Evolutionary conservation across 1,140 invertebrate genomes (phyloP).

Genomic region (Bactericera cockerelli): DNA sequence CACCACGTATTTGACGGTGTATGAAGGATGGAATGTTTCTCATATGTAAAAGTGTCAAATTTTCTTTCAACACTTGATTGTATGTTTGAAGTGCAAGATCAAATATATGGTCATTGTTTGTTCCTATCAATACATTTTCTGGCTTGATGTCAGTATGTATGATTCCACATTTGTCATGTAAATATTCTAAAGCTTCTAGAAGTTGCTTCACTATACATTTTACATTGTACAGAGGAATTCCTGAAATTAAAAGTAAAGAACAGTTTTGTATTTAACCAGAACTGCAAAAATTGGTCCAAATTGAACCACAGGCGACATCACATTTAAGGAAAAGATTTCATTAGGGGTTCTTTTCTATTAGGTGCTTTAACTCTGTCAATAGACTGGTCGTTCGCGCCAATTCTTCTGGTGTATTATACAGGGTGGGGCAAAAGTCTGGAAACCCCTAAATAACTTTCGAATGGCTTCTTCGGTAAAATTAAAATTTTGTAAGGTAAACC

Average conservation of each 20-base stretch:
- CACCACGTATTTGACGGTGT: neutral
- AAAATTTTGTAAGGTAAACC: too few relatives aligned
- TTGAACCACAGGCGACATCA: too few relatives aligned
- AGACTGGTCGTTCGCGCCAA: too few relatives aligned
- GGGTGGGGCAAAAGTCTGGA: too few relatives aligned
- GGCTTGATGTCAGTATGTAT: slow-evolving; percentile 65
- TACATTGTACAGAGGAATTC: slow-evolving; percentile 49
- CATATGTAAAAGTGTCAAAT: slow-evolving; percentile 24
- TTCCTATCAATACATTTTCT: slow-evolving; percentile 52
- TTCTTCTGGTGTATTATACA: too few relatives aligned
- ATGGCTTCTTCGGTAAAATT: too few relatives aligned
- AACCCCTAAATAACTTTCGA: too few relatives aligned
- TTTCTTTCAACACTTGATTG: slow-evolving; percentile 36
- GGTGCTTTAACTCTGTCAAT: too few relatives aligned
- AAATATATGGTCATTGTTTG: slow-evolving; percentile 39
- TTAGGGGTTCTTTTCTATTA: too few relatives aligned
- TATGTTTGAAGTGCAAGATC: slow-evolving; percentile 40
- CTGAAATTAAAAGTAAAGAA: slow-evolving; percentile 23
- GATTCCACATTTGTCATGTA: slow-evolving; percentile 51
- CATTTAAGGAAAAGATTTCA: too few relatives aligned
- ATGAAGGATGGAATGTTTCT: slow-evolving; percentile 33
- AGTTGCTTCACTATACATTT: slow-evolving; percentile 50
- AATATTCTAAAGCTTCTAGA: slow-evolving; percentile 47
- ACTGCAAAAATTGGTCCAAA: neutral
- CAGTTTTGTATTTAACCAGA: slow-evolving; percentile 7